These are phyloP conservation scores for Solenodon paradoxus DNA, from an alignment of 2,113 vertebrate species.

Conservation along the genomic window DNA sequence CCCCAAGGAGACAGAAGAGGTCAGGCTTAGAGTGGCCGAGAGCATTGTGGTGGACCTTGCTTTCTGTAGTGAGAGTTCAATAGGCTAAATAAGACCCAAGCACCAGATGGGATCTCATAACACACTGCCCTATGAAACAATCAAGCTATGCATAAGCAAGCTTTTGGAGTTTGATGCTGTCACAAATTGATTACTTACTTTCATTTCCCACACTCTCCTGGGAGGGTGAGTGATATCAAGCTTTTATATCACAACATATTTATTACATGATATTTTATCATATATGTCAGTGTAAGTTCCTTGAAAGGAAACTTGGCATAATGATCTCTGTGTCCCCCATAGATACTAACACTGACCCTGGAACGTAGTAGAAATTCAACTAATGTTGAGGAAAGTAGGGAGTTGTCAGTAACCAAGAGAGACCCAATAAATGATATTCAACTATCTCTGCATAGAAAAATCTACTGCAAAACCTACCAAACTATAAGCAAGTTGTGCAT, in stretches of 20 bases:
- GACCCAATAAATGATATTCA: not conserved
- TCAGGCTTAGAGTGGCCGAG: not conserved
- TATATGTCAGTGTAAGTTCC: not conserved
- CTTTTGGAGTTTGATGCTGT: not conserved
- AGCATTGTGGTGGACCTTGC: not conserved
- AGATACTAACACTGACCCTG: not conserved
- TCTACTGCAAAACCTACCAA: not conserved
- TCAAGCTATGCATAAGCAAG: not conserved
- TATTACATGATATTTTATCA: not conserved
- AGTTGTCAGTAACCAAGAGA: not conserved
- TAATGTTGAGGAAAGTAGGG: not conserved
- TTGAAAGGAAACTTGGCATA: not conserved
- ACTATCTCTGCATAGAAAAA: not conserved
- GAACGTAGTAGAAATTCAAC: not conserved
- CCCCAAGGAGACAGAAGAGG: no score
- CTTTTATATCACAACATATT: not conserved
- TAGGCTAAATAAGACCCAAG: not conserved
- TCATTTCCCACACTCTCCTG: not conserved
- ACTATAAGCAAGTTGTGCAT: not conserved
- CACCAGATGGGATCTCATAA: not conserved
- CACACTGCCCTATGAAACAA: not conserved
- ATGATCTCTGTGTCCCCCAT: not conserved
- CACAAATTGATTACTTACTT: not conserved
- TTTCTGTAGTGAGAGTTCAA: not conserved
- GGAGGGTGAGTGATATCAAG: not conserved